These are phyloP conservation scores for Cancer borealis DNA, from an alignment of 2,888 invertebrate species.

Conservation along the genomic window DNA sequence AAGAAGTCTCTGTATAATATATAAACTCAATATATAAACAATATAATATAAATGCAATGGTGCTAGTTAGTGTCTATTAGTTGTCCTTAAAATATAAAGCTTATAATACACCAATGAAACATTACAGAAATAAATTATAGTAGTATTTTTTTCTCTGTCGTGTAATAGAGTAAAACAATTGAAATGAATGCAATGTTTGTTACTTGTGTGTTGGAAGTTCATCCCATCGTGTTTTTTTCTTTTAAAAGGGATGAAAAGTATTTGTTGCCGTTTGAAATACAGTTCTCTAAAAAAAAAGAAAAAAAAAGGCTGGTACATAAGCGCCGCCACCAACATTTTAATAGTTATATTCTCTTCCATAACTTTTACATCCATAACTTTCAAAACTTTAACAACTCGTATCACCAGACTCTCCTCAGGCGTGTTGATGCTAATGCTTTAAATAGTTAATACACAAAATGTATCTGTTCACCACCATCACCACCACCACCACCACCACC, in stretches of 20 bases:
- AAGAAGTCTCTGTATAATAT: no score
- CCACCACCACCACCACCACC: no score
- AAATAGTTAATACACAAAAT: background rate
- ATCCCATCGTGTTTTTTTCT: background rate
- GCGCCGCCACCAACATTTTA: background rate
- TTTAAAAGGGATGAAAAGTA: background rate
- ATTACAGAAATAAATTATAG: no score
- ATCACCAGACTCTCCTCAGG: background rate
- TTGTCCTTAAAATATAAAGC: no score
- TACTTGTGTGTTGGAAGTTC: background rate
- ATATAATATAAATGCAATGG: no score
- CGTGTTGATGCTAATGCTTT: background rate
- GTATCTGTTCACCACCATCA: background rate
- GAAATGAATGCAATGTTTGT: background rate
- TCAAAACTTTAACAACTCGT: background rate
- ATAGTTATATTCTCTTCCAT: background rate
- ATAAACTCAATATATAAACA: no score
- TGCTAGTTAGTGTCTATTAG: no score
- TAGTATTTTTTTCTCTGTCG: no score
- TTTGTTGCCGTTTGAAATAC: background rate
- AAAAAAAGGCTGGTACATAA: background rate
- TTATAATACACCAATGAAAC: no score
- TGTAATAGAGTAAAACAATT: no score
- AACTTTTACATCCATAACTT: background rate
- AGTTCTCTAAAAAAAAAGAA: background rate